phyloP scores from a whole-genome alignment of 2,888 invertebrate species.

The Gortyna flavago region DNA sequence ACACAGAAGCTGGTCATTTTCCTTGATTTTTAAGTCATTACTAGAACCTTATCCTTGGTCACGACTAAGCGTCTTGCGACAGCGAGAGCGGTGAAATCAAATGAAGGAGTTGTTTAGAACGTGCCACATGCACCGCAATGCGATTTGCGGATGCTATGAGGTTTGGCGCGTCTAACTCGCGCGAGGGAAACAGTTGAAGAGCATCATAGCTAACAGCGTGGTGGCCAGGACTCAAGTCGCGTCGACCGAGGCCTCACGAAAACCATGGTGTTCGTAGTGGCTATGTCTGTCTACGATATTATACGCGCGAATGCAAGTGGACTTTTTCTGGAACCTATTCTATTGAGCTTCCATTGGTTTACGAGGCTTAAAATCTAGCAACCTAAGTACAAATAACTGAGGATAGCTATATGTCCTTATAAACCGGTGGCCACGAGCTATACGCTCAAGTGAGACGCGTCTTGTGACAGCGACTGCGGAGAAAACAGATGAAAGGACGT shows the following conservation, averaged over 20 bases:
- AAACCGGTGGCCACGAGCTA: neutral
- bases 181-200: neutral
- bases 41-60: neutral
- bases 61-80: neutral
- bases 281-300: neutral
- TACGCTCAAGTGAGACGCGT: neutral
- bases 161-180: neutral
- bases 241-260: neutral
- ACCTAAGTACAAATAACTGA: neutral
- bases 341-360: neutral
- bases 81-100: neutral
- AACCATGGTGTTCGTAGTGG: neutral
- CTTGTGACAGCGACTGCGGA: neutral
- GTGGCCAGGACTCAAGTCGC: neutral
- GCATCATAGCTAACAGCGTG: neutral
- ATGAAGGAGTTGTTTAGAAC: neutral
- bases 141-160: neutral
- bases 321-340: neutral
- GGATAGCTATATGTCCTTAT: neutral
- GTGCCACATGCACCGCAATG: neutral
- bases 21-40: neutral
- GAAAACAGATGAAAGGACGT: neutral
- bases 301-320: neutral
- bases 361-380: neutral
- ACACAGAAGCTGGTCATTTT: constrained; percentile 39